Base-by-base conservation (phyloP, 2,888 invertebrate genomes). In the Quadriops clusia region DNA sequence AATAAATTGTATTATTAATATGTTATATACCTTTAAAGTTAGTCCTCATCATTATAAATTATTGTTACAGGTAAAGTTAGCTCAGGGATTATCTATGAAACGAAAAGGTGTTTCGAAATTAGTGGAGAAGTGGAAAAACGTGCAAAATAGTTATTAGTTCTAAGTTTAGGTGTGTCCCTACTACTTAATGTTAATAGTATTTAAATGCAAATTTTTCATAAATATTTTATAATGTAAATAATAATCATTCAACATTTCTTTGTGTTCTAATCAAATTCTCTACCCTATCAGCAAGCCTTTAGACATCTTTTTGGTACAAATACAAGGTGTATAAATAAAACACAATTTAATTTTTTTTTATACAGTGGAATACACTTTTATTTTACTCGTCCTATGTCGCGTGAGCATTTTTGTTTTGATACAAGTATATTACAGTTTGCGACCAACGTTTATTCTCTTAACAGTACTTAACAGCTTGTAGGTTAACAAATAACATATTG, bases 41-140 rank as follows among this genome's bases (percentile, higher is more conserved):
- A 12, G 2, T 13, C 9, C 8, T 11, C 14, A 9, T 28, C 11
- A 28, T n/a, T 3, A 9, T 18, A 4, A n/a, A 31, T 20, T 20
- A 28, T 38, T 41, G 31, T 63, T 63, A 11, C 47, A 72, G 70
- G 53, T 67, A 5, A 72, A 71, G 56, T 49, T 72, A 21, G 58
- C 60, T 2, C 60, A 63, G 28, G 72, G 71, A n/a, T 58, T 76
- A 21, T 62, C 72, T 3, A 64, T 77, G 56, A 77, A 77, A 54
- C 77, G 76, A 51, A 77, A 77, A 49, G 74, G 74, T 37, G 73
- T 78, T 16, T 72, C 76, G 2, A 69, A 71, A 23, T 61, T 78
- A 49, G 77, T 79, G 1, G 74, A 76, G 30, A 78, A 78, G 45
- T 79, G 79, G 79, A 74, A 77, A 54, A 72, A 71, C 46, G 73